Percentiles rank a stretch among this genome's conserved stretches.
These are phyloP conservation scores for Oasisia sp. DNA, from an alignment of 2,888 invertebrate genomes.

Conservation along the genomic window DNA sequence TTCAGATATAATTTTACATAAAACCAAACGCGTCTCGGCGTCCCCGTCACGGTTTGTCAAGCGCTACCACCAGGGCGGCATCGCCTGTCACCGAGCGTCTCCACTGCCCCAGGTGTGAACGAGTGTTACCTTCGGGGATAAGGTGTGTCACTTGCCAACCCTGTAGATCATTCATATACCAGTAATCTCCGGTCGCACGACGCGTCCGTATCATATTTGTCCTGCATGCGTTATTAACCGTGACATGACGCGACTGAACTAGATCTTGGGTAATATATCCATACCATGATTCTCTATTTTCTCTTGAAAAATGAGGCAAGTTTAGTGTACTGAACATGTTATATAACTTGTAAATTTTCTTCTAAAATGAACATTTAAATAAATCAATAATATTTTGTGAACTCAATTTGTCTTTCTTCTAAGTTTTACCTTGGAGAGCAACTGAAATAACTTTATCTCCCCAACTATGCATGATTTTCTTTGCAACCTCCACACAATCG, in stretches of 20 bases:
- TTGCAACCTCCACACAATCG: too few relatives aligned
- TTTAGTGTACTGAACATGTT: neutral
- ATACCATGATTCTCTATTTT: neutral
- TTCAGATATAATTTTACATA: neutral
- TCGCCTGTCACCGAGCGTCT: neutral
- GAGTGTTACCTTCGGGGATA: neutral
- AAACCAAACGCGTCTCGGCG: neutral
- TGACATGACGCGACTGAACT: neutral
- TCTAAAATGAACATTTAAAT: neutral
- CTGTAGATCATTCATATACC: neutral
- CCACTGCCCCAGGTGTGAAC: neutral
- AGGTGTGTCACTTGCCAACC: neutral
- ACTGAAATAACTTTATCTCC: too few relatives aligned
- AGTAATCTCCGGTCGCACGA: neutral
- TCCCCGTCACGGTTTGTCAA: neutral
- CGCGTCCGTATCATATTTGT: neutral
- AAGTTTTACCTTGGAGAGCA: neutral
- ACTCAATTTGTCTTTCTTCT: neutral
- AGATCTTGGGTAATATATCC: neutral
- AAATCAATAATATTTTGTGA: neutral
- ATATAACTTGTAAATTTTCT: neutral
- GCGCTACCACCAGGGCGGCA: neutral
- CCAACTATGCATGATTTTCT: too few relatives aligned
- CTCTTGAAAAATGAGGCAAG: neutral
- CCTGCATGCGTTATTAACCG: neutral